phyloP scores from a whole-genome alignment of 2,797 vertebrate species.

The Okamejei kenojei region DNA sequence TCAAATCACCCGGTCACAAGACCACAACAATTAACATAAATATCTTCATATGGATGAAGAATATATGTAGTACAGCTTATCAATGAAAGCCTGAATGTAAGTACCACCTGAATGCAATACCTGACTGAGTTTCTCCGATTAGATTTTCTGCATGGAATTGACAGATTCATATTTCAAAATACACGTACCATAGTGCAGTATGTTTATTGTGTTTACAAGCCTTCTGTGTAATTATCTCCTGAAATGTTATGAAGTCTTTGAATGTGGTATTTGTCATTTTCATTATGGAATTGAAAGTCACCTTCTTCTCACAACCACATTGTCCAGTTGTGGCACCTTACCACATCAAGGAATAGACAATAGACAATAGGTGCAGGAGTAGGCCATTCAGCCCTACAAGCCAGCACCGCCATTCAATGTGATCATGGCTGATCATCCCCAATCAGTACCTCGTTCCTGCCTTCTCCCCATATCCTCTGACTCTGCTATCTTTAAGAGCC shows the following conservation, averaged over 20 bases:
- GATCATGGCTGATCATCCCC: no score
- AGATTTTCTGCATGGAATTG: neutral
- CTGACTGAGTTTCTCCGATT: neutral
- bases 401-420: no score
- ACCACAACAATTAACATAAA: neutral
- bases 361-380: neutral
- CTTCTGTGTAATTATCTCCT: neutral
- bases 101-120: neutral
- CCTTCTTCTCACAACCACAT: no score
- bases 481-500: no score
- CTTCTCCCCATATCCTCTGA: no score
- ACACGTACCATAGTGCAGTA: neutral
- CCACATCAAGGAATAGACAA: neutral
- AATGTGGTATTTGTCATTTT: neutral
- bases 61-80: neutral
- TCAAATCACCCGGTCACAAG: neutral
- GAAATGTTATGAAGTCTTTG: neutral
- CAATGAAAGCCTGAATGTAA: neutral
- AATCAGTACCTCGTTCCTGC: no score
- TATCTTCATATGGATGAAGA: neutral
- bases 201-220: no score
- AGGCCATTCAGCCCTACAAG: no score
- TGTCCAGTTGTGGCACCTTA: no score
- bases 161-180: neutral
- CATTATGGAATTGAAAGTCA: neutral